Conservation (phyloP, 2,113 vertebrate genomes). For the human region GRCh38 chr12:21889001-21889500, state of each 20-base stretch:
- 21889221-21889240: background rate
- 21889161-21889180: background rate
- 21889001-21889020: background rate
- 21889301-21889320: background rate
- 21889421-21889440: background rate
- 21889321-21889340: background rate
- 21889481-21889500: background rate
- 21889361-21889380: background rate
- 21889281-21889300: background rate
- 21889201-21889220: background rate
- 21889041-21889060: background rate
- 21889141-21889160: background rate
- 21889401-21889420: background rate
- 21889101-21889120: background rate
- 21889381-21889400: background rate
- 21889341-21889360: background rate
- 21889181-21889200: background rate
- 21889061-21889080: background rate
- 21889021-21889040: background rate
- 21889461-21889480: background rate
- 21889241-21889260: background rate
- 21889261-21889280: background rate
- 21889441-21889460: background rate
- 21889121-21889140: background rate
- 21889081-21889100: conserved; percentile 7